Evolutionary conservation across 2,888 invertebrate genomes (phyloP), one percentile per base, ranked within the genome.

Genomic region (Ormyrus labotus): DNA sequence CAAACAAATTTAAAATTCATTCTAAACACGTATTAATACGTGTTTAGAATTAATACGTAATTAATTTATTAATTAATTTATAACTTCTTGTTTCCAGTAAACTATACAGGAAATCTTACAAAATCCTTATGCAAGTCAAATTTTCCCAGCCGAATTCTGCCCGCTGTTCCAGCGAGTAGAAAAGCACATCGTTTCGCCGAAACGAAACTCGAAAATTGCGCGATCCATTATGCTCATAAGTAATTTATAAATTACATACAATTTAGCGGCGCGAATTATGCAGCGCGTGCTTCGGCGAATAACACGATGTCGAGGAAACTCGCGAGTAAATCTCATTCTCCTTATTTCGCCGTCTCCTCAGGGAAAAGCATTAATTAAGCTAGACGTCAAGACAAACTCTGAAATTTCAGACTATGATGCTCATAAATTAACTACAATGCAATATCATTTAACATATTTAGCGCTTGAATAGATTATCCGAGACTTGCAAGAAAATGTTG

Each of bases 311-410:
- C 55, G 34, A 4, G 34, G 68, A 19, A 68, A 45, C 45, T 69
- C 13, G 10, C 13, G 69, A 1, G 13, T 19, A 70, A 70, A 70
- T 70, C 19, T 60, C 19, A 50, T 70, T 57, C 70, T 60, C 60
- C 60, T 6, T 50, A 60, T 70, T 48, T 48, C 70, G 45, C 50
- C 7, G 2, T 2, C 50, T 70, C 70, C 55, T 68, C 34, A 13
- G 48, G 19, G 69, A 48, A 60, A 60, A 19, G 50, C 58, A 58
- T 70, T 70, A 70, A 70, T 70, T 70, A 70, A 60, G 10, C 60
- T 6, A 58, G 50, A 60, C 6, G 48, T 50, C 57, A 47, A 19
- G 50, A 19, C 47, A 48, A 70, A 60, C 60, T 13, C 11, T 6
- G 50, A 70, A 70, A 70, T 70, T 70, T 60, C 58, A 19, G n/a